phyloP scores from a whole-genome alignment of 1,140 invertebrate genomes.

The Nasonia vitripennis region DNA sequence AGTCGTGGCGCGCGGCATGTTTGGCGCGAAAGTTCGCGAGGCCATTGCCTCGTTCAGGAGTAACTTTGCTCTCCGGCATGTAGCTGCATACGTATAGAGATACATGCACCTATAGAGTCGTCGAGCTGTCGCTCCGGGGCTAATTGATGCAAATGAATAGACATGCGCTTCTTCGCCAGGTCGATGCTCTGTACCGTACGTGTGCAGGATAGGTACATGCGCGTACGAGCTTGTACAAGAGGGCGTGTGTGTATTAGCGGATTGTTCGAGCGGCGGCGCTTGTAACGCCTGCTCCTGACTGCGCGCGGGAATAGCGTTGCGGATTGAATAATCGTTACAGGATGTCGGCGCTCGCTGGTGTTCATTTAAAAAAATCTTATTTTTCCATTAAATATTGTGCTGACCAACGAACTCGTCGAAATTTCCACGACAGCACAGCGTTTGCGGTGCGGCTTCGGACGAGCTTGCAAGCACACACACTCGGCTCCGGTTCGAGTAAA shows the following conservation, averaged over 20 bases:
- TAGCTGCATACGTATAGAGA: not conserved
- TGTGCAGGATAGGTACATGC: not conserved
- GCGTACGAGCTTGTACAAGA: not conserved
- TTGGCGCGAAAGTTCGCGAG: not conserved
- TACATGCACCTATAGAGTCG: not conserved
- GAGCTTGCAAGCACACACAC: not conserved
- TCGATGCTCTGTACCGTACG: not conserved
- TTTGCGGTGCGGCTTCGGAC: no score
- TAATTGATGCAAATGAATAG: slow-evolving; percentile 25
- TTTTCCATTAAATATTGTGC: no score
- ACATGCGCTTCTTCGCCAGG: not conserved
- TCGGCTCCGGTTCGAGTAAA: not conserved
- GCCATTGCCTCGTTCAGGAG: not conserved
- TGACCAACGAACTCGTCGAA: no score
- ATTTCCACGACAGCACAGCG: no score
- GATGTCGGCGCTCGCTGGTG: no score
- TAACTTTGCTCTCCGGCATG: not conserved
- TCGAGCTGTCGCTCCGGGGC: not conserved
- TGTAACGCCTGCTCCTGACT: not conserved
- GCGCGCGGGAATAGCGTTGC: not conserved
- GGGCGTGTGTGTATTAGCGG: not conserved
- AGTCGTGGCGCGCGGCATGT: not conserved
- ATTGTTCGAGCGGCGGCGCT: not conserved
- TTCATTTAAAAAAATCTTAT: no score
- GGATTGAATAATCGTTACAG: not conserved